These are phyloP conservation scores for Branchipolynoe longqiensis DNA, from an alignment of 2,888 invertebrate genomes.

Conservation along the genomic window DNA sequence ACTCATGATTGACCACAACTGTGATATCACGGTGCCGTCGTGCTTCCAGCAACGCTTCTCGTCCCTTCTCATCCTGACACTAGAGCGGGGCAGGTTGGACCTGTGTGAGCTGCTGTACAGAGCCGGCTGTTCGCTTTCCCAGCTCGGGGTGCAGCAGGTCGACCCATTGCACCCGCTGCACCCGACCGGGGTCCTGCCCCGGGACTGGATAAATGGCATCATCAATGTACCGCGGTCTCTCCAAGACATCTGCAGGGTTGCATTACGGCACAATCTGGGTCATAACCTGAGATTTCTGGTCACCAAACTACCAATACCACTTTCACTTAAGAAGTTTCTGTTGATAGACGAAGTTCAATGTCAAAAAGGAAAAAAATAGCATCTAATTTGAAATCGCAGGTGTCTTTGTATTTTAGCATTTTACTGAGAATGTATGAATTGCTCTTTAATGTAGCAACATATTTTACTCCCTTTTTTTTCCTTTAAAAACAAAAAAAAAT, in stretches of 20 bases:
- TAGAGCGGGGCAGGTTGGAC: conserved; percentile 1
- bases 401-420: no score
- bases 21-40: not conserved
- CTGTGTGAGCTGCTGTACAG: conserved; percentile 5
- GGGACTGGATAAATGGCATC: not conserved
- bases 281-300: not conserved
- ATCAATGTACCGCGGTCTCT: not conserved
- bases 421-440: no score
- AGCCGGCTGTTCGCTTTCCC: not conserved
- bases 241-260: not conserved
- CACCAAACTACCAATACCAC: not conserved
- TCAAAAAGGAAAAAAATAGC: no score
- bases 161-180: not conserved
- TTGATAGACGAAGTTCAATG: conserved; percentile 8
- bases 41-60: not conserved
- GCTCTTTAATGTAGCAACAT: no score
- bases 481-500: no score
- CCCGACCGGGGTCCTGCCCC: not conserved
- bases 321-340: not conserved
- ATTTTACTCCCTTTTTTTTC: no score
- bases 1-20: not conserved
- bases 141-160: not conserved
- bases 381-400: no score
- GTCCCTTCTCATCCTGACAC: not conserved
- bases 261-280: not conserved